phyloP scores from a whole-genome alignment of 2,888 invertebrate genomes.

The Panorpa germanica region DNA sequence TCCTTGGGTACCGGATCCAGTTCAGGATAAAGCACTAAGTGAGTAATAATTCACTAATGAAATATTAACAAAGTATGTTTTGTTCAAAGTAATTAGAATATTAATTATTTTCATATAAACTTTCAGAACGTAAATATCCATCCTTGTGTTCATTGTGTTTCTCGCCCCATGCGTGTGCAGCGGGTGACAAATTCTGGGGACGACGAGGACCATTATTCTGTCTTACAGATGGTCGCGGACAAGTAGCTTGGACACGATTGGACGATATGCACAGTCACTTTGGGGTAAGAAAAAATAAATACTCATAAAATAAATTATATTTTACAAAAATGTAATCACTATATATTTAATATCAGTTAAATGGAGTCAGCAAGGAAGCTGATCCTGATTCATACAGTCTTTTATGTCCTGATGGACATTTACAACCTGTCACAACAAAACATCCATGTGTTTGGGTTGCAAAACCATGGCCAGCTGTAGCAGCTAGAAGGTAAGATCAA shows the following conservation, averaged over 20 bases:
- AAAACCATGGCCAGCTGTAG: constrained; percentile 59
- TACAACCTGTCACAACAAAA: constrained; percentile 32
- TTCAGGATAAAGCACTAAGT: constrained; percentile 47
- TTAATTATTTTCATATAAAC: constrained; percentile 4
- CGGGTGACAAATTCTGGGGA: constrained; percentile 65
- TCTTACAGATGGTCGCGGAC: constrained; percentile 56
- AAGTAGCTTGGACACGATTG: constrained; percentile 64
- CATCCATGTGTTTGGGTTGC: constrained; percentile 61
- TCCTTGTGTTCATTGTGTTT: constrained; percentile 57
- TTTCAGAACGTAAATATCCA: constrained; percentile 38
- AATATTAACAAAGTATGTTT: constrained; percentile 1
- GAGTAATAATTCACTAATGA: constrained; percentile 20
- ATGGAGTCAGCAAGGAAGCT: constrained; percentile 21
- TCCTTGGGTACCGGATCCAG: constrained; percentile 52
- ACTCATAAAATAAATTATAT: constrained; percentile 4
- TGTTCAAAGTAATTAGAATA: constrained; percentile 3
- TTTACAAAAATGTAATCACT: neutral
- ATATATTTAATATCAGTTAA: constrained; percentile 16
- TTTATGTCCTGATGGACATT: constrained; percentile 58
- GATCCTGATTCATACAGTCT: constrained; percentile 37
- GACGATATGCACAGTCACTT: constrained; percentile 49
- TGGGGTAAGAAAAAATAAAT: constrained; percentile 25
- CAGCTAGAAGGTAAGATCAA: constrained; percentile 34
- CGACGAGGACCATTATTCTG: constrained; percentile 64
- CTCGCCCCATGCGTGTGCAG: constrained; percentile 35